A percentile compares a stretch with the other conserved stretches of the same genome.
These are phyloP conservation scores for Lepidurus arcticus DNA, from an alignment of 1,140 invertebrate genomes.

Conservation along the genomic window DNA sequence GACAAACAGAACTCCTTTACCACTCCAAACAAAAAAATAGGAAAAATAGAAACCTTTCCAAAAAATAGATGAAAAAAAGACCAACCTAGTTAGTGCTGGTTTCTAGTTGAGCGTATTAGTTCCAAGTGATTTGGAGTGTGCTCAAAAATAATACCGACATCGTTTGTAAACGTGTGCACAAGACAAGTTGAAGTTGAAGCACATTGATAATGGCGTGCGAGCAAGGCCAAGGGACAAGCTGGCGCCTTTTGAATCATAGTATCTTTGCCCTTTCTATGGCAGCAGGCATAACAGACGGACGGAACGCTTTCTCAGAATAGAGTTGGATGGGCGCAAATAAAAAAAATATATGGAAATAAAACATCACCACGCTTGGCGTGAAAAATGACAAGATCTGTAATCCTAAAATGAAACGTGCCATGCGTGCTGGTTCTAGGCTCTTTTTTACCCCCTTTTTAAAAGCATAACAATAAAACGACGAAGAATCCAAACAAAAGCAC, in stretches of 20 bases:
- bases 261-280: slow-evolving; percentile 13
- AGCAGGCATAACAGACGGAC: slow-evolving; percentile 8
- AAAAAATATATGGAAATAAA: slow-evolving; percentile 10
- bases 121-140: slow-evolving; percentile 5
- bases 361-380: slow-evolving; percentile 1
- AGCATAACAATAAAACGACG: background rate
- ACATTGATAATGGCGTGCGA: slow-evolving; percentile 13
- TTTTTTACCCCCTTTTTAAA: background rate
- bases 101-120: slow-evolving; percentile 7
- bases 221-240: slow-evolving; percentile 23
- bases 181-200: slow-evolving; percentile 21
- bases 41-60: background rate
- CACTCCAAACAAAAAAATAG: background rate
- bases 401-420: background rate
- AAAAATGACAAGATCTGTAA: slow-evolving; percentile 10
- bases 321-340: background rate
- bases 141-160: slow-evolving; percentile 15
- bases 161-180: slow-evolving; percentile 21
- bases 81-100: slow-evolving; percentile 6
- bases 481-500: slow-evolving; percentile 12
- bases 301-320: slow-evolving; percentile 19
- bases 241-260: slow-evolving; percentile 25
- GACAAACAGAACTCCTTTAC: background rate
- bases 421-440: background rate
- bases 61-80: background rate